These are phyloP conservation scores for Chymomyza amoena DNA, from an alignment of 2,888 invertebrate species.

Conservation along the genomic window DNA sequence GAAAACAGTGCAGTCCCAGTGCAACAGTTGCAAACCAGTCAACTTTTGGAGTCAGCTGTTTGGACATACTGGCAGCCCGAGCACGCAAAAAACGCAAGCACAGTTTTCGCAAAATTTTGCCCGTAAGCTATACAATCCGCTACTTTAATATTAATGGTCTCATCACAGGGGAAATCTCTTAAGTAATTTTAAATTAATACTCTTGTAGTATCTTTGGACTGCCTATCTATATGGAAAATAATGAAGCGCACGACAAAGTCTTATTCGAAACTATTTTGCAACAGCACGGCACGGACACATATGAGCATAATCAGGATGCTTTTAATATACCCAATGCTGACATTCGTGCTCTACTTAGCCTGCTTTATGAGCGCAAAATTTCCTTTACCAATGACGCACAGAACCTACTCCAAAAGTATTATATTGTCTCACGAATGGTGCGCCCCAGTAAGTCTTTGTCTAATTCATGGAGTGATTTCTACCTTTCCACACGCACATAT, in stretches of 20 bases:
- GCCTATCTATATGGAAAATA: slow-evolving; percentile 71
- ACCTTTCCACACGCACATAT: neutral
- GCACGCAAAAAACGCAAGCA: slow-evolving; percentile 62
- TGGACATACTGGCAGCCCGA: slow-evolving; percentile 77
- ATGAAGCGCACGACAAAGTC: slow-evolving; percentile 49
- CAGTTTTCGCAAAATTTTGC: slow-evolving; percentile 69
- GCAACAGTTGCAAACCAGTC: slow-evolving; percentile 31
- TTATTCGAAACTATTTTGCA: slow-evolving; percentile 71
- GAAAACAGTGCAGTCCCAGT: slow-evolving; percentile 55
- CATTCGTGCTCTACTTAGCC: slow-evolving; percentile 61
- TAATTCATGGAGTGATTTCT: neutral
- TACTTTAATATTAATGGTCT: neutral
- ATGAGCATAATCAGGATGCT: slow-evolving; percentile 54
- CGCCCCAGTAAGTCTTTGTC: slow-evolving; percentile 72
- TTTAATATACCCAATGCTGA: slow-evolving; percentile 70
- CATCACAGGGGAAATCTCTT: too few species aligned
- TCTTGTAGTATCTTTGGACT: slow-evolving; percentile 76
- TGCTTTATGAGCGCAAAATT: slow-evolving; percentile 62
- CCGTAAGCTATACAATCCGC: slow-evolving; percentile 62
- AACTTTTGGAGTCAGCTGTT: slow-evolving; percentile 73
- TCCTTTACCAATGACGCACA: slow-evolving; percentile 70
- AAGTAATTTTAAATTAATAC: neutral
- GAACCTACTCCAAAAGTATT: slow-evolving; percentile 79
- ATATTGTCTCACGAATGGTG: slow-evolving; percentile 77
- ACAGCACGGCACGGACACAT: slow-evolving; percentile 40